Conservation (phyloP, 1,140 invertebrate species). For the Coenobita brevimanus region DNA sequence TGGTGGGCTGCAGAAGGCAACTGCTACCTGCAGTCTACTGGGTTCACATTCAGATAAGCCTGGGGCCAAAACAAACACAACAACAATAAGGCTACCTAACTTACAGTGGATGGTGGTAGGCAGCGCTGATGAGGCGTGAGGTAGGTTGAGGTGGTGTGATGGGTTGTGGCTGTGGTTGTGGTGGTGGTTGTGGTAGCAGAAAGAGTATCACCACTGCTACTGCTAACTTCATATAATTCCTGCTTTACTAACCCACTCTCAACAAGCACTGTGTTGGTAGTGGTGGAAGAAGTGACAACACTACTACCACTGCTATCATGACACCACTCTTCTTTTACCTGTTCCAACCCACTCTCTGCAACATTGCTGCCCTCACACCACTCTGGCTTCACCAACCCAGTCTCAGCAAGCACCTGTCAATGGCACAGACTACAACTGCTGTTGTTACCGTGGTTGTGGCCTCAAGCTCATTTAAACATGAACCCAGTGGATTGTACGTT, state of each 20-base stretch:
- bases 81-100: neutral
- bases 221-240: slow-evolving; percentile 47
- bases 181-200: neutral
- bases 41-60: neutral
- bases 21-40: no score
- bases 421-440: no score
- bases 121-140: neutral
- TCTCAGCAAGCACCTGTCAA: slow-evolving; percentile 38
- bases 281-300: no score
- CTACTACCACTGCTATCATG: no score
- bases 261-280: no score
- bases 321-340: slow-evolving; percentile 12
- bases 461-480: no score
- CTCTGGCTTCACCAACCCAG: slow-evolving; percentile 49
- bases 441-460: no score
- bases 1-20: no score
- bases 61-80: neutral
- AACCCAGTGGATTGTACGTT: no score
- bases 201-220: neutral
- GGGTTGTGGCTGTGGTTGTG: neutral
- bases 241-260: slow-evolving; percentile 55
- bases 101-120: slow-evolving; percentile 29
- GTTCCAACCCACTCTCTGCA: no score
- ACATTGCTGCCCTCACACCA: slow-evolving; percentile 32
- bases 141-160: no score